A percentile compares a stretch with the other conserved stretches of the same genome.
Conservation (phyloP, 1,140 invertebrate genomes). For the Trachymyrmex cornetzi region DNA sequence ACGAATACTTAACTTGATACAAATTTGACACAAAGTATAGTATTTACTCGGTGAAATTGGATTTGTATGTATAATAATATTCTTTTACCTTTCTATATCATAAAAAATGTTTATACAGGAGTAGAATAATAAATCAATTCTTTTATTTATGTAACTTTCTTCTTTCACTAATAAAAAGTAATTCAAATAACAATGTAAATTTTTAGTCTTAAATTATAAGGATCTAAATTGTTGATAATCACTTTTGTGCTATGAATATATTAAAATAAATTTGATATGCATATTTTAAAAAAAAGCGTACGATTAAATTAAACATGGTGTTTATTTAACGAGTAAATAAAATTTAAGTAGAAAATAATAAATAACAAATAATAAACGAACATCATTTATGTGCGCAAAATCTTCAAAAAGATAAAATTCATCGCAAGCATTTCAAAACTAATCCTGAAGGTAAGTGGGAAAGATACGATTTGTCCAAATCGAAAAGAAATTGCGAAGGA, state of each 20-base stretch:
- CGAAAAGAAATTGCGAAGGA: slow-evolving; percentile 39
- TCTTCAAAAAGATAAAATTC: background rate
- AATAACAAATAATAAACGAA: background rate
- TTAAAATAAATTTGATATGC: background rate
- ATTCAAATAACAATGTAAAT: background rate
- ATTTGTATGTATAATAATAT: background rate
- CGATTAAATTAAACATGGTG: background rate
- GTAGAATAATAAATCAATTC: background rate
- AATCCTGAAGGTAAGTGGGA: background rate
- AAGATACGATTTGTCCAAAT: slow-evolving; percentile 28
- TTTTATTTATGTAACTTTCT: background rate
- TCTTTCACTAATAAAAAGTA: background rate
- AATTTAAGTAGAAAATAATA: background rate
- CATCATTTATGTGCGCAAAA: background rate
- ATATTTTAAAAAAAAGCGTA: background rate
- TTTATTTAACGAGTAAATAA: slow-evolving; percentile 4
- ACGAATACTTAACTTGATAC: background rate
- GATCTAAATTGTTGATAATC: background rate
- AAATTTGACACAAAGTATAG: background rate
- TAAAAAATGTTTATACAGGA: background rate
- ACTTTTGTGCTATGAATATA: background rate
- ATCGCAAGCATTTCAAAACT: background rate
- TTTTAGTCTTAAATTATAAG: background rate
- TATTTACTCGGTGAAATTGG: background rate
- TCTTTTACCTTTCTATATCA: background rate